Percentiles rank a stretch among this genome's conserved stretches.
These are phyloP conservation scores for Channallabes apus DNA, from an alignment of 2,797 vertebrate species.

Conservation along the genomic window DNA sequence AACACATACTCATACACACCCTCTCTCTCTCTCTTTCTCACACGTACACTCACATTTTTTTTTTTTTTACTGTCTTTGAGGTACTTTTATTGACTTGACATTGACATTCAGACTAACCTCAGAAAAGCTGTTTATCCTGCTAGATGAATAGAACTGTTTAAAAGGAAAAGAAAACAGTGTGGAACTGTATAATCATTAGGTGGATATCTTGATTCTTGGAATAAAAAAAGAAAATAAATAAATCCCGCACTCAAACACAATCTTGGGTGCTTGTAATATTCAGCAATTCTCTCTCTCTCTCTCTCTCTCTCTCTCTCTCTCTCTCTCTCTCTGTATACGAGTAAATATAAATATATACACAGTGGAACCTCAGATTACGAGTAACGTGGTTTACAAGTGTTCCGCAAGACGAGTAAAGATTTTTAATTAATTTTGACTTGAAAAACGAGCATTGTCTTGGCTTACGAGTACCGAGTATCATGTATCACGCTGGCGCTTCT, in stretches of 20 bases:
- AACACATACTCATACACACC: background rate
- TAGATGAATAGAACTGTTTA: background rate
- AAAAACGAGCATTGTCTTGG: too few species aligned
- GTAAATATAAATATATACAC: too few species aligned
- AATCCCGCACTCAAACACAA: background rate
- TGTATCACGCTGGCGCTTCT: too few species aligned
- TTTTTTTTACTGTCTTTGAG: constrained; percentile 2
- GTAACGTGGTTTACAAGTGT: too few species aligned
- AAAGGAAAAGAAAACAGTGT: background rate
- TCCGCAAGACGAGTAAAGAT: too few species aligned
- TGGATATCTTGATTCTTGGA: background rate
- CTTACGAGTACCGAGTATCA: too few species aligned
- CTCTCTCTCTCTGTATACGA: background rate
- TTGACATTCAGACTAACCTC: background rate
- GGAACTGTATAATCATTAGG: background rate
- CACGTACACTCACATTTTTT: too few species aligned
- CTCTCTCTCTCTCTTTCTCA: too few species aligned
- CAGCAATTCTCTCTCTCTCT: background rate
- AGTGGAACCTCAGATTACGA: too few species aligned
- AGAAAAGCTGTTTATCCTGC: background rate
- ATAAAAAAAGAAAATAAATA: background rate
- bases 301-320: too few species aligned
- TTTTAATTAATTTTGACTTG: too few species aligned
- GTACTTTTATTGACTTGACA: constrained; percentile 1
- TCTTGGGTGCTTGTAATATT: background rate